These are phyloP conservation scores for Cnemophilus loriae DNA, from an alignment of 2,113 vertebrate genomes.

Conservation along the genomic window DNA sequence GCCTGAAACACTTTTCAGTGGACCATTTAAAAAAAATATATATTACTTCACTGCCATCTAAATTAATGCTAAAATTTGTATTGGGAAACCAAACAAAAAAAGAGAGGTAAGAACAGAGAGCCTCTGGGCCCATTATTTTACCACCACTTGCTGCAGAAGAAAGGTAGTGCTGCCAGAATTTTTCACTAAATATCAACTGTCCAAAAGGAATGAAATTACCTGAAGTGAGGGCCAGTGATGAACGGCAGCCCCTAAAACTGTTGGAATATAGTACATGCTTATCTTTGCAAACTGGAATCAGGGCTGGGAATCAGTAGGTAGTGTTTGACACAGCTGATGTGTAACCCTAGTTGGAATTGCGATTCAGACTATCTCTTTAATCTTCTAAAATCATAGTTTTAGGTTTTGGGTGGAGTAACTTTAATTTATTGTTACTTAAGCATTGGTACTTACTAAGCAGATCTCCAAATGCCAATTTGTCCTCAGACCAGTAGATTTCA, in stretches of 20 bases:
- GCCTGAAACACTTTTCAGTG: neutral
- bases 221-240: neutral
- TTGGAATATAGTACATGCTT: neutral
- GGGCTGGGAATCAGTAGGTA: neutral
- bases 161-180: neutral
- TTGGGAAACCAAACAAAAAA: neutral
- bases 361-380: neutral
- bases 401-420: neutral
- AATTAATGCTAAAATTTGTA: neutral
- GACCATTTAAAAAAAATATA: neutral
- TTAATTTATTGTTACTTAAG: neutral
- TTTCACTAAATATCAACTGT: neutral
- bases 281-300: neutral
- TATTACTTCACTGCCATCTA: neutral
- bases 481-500: neutral
- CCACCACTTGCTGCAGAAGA: neutral
- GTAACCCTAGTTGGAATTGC: neutral
- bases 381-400: neutral
- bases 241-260: neutral
- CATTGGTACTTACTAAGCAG: neutral
- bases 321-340: neutral
- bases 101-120: neutral
- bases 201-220: neutral
- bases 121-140: neutral
- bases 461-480: neutral